These are phyloP conservation scores for Tromatobia lineatoria DNA, from an alignment of 2,888 invertebrate species.

Conservation along the genomic window DNA sequence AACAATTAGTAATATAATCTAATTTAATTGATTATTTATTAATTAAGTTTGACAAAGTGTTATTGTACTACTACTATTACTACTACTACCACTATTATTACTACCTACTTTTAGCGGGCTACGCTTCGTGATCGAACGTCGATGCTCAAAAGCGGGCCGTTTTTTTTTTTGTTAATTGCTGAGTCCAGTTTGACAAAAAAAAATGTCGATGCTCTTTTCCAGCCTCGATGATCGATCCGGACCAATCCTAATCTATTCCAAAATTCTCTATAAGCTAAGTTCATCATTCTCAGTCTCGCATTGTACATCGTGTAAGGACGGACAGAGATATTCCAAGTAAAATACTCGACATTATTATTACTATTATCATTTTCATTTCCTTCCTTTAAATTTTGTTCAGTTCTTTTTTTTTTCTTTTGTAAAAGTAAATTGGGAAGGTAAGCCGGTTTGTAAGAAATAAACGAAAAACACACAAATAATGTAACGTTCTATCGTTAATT, in stretches of 20 bases:
- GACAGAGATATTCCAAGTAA: slow-evolving; percentile 78
- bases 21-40: slow-evolving; percentile 86
- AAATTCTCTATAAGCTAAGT: slow-evolving; percentile 80
- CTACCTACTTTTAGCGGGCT: slow-evolving; percentile 73
- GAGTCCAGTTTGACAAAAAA: slow-evolving; percentile 37
- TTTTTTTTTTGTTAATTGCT: slow-evolving; percentile 39
- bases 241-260: slow-evolving; percentile 79
- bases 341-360: slow-evolving; percentile 74
- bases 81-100: slow-evolving; percentile 70
- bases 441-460: slow-evolving; percentile 42
- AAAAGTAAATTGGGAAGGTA: slow-evolving; percentile 39
- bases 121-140: slow-evolving; percentile 67
- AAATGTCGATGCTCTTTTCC: slow-evolving; percentile 63
- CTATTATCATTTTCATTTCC: slow-evolving; percentile 67
- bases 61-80: slow-evolving; percentile 80
- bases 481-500: slow-evolving; percentile 39
- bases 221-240: slow-evolving; percentile 70
- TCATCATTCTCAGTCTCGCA: slow-evolving; percentile 76
- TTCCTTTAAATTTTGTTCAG: slow-evolving; percentile 60
- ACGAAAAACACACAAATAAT: slow-evolving; percentile 33
- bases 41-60: slow-evolving; percentile 83
- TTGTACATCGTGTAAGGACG: slow-evolving; percentile 77
- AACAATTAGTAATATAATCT: slow-evolving; percentile 85
- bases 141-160: slow-evolving; percentile 64
- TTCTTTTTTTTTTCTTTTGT: slow-evolving; percentile 58